Percentiles rank a stretch among this genome's conserved stretches.
Evolutionary conservation across 35 echinoderm and acorn worm genomes (phyloP).

Genomic region (Ophiothrix spiculata): DNA sequence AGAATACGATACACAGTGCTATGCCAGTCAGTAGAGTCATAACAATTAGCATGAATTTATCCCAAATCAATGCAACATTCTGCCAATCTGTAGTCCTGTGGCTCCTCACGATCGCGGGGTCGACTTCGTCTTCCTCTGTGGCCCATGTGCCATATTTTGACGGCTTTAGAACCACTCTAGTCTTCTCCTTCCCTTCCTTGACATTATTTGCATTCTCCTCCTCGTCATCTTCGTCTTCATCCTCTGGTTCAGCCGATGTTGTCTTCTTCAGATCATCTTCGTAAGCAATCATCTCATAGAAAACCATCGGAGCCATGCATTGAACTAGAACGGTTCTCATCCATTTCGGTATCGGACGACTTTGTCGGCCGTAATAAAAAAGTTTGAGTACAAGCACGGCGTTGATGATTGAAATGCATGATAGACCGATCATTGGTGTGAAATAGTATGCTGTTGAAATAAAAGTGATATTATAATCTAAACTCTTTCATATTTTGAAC

Average conservation of each 20-base stretch:
- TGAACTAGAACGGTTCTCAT: not conserved
- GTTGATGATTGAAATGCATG: not conserved
- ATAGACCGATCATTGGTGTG: not conserved
- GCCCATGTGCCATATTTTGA: too few species aligned
- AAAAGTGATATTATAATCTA: not conserved
- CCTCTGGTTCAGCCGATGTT: not conserved
- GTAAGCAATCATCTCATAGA: not conserved
- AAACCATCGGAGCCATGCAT: not conserved
- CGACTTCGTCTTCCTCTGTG: too few species aligned
- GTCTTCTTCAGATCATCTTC: not conserved
- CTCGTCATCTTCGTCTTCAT: not conserved
- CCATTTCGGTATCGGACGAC: not conserved
- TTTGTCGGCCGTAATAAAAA: not conserved
- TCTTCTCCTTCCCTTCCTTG: too few species aligned
- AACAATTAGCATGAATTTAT: not conserved
- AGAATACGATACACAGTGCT: not conserved
- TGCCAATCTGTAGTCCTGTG: not conserved
- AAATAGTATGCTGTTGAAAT: not conserved
- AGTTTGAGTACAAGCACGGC: conserved; percentile 4
- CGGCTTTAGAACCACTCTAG: too few species aligned
- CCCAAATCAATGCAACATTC: not conserved
- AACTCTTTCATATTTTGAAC: not conserved
- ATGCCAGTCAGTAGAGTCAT: not conserved
- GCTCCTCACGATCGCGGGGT: not conserved
- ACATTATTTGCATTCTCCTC: too few species aligned